phyloP scores from a whole-genome alignment of 2,797 vertebrate genomes.

The Meda fulgida region DNA sequence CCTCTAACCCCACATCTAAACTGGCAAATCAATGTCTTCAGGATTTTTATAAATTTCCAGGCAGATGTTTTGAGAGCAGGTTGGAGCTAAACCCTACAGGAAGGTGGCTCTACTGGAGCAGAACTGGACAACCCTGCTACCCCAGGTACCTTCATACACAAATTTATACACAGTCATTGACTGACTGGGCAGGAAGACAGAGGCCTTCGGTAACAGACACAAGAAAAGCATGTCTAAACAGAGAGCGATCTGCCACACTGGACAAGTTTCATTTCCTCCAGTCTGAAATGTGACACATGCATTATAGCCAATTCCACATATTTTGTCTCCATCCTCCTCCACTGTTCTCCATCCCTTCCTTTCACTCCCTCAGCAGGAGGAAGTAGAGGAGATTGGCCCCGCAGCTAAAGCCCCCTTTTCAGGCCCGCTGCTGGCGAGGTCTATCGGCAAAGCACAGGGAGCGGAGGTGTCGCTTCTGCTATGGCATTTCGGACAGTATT shows the following conservation, averaged over 20 bases:
- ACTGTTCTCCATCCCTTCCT: slow-evolving; percentile 64
- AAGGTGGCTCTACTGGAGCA: neutral
- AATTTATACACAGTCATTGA: neutral
- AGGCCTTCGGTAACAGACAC: slow-evolving; percentile 40
- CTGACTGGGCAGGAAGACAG: neutral
- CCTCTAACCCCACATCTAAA: neutral
- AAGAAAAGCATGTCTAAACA: slow-evolving; percentile 57
- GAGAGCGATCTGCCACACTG: slow-evolving; percentile 57
- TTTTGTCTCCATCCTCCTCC: slow-evolving; percentile 75
- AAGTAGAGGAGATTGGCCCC: slow-evolving; percentile 81
- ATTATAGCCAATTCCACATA: slow-evolving; percentile 78
- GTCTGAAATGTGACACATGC: slow-evolving; percentile 32
- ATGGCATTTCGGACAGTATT: slow-evolving; percentile 89
- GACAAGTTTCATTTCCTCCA: slow-evolving; percentile 43
- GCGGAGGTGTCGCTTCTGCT: slow-evolving; percentile 86
- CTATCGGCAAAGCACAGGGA: slow-evolving; percentile 85
- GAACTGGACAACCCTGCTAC: neutral
- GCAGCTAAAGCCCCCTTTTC: slow-evolving; percentile 85
- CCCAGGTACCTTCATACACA: neutral
- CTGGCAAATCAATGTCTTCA: neutral
- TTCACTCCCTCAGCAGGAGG: slow-evolving; percentile 73
- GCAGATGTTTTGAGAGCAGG: neutral
- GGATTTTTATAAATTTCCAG: neutral
- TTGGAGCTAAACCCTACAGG: neutral
- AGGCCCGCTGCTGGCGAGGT: slow-evolving; percentile 78